A percentile compares a stretch with the other conserved stretches of the same genome.
Evolutionary conservation across 2,797 vertebrate genomes (phyloP).

Genomic region (Graptemys geographica): DNA sequence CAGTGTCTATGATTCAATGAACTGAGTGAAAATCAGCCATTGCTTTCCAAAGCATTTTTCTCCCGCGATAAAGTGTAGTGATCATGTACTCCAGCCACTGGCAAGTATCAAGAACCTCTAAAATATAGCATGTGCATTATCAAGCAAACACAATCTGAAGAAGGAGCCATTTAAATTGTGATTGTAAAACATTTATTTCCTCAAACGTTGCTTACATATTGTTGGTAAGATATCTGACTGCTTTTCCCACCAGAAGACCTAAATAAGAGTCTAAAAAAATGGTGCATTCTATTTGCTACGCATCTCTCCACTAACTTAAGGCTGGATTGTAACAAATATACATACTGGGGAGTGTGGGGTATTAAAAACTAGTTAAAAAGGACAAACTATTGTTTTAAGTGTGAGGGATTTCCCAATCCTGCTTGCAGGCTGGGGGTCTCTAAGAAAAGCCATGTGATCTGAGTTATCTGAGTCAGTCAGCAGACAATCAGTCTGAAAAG

Average conservation of each 20-base stretch:
- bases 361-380: background rate
- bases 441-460: background rate
- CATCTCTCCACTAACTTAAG: background rate
- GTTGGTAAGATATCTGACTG: background rate
- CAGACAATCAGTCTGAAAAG: background rate
- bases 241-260: background rate
- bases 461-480: background rate
- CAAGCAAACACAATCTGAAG: background rate
- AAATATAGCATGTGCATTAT: fast-evolving
- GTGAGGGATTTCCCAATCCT: background rate
- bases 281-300: background rate
- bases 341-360: background rate
- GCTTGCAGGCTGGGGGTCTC: background rate
- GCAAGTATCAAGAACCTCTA: background rate
- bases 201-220: fast-evolving
- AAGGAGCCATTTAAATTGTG: background rate
- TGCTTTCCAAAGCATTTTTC: background rate
- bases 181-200: background rate
- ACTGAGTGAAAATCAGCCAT: background rate
- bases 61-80: background rate
- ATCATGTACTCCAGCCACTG: background rate
- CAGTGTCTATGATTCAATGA: background rate
- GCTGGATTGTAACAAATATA: background rate
- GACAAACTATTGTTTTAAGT: background rate
- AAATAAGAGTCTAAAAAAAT: background rate